A percentile compares a stretch with the other conserved stretches of the same genome.
These are phyloP conservation scores for Sciurus niger DNA, from an alignment of 2,113 vertebrate genomes.

Conservation along the genomic window DNA sequence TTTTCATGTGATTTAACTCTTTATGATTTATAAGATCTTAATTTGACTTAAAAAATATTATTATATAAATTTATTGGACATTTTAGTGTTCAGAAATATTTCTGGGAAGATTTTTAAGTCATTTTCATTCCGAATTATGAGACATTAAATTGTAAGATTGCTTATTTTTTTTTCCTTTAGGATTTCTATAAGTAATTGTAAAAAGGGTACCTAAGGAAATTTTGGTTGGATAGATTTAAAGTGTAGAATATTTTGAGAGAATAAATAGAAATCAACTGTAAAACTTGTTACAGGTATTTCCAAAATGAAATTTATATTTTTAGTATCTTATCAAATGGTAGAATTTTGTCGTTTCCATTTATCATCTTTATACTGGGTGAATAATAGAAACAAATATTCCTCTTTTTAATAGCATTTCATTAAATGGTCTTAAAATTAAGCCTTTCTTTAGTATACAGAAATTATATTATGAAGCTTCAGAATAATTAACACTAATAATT, in stretches of 20 bases:
- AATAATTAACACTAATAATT: neutral
- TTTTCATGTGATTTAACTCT: constrained; percentile 2
- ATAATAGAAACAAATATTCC: neutral
- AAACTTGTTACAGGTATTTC: neutral
- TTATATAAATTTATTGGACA: neutral
- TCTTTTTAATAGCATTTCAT: neutral
- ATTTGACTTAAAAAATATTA: neutral
- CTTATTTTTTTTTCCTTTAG: neutral
- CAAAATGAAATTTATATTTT: neutral
- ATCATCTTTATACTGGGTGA: neutral
- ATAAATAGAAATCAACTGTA: neutral
- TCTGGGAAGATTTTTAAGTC: neutral
- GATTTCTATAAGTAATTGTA: constrained; percentile 42
- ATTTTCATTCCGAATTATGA: neutral
- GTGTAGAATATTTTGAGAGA: constrained; percentile 16
- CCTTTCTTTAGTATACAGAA: neutral
- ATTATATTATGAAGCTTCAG: neutral
- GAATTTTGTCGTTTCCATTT: neutral
- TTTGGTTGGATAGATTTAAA: neutral
- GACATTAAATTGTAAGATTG: neutral
- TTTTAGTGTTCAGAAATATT: constrained; percentile 31
- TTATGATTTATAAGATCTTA: neutral
- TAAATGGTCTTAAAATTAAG: neutral
- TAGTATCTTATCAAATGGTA: neutral
- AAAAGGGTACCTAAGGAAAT: neutral